A percentile compares a stretch with the other conserved stretches of the same genome.
Conservation (phyloP, 2,797 vertebrate species). For the Mus caroli region DNA sequence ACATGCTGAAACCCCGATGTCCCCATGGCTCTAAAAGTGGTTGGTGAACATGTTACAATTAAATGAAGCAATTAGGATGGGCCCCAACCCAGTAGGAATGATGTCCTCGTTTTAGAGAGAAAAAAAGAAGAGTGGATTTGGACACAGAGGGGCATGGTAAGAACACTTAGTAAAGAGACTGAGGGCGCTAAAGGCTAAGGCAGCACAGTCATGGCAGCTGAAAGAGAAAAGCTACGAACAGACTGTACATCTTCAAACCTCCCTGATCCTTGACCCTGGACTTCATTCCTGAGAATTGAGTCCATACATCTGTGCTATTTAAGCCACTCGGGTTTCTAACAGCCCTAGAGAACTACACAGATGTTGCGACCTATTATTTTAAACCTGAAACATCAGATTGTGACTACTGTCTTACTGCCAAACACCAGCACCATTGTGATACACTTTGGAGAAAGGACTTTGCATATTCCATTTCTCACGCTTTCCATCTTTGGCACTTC, state of each 20-base stretch:
- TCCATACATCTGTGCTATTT: neutral
- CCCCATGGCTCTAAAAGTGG: neutral
- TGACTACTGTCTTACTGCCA: neutral
- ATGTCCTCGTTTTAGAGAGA: neutral
- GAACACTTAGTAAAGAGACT: rapidly evolving
- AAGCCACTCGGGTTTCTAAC: neutral
- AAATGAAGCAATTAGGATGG: neutral
- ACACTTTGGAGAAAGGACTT: neutral
- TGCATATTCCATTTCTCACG: neutral
- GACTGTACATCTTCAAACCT: neutral
- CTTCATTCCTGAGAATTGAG: neutral
- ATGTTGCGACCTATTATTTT: neutral
- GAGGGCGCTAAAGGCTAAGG: neutral
- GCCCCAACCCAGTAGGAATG: no score
- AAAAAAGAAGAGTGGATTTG: neutral
- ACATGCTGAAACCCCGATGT: neutral
- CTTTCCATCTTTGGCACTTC: neutral
- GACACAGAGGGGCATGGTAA: neutral
- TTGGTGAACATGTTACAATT: neutral
- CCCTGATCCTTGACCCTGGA: neutral
- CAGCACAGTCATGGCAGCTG: neutral
- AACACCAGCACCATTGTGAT: no score
- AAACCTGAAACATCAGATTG: neutral
- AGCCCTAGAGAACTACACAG: neutral
- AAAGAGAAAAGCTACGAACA: no score